These are phyloP conservation scores for Luehdorfia chinensis DNA, from an alignment of 1,140 invertebrate genomes.

Conservation along the genomic window DNA sequence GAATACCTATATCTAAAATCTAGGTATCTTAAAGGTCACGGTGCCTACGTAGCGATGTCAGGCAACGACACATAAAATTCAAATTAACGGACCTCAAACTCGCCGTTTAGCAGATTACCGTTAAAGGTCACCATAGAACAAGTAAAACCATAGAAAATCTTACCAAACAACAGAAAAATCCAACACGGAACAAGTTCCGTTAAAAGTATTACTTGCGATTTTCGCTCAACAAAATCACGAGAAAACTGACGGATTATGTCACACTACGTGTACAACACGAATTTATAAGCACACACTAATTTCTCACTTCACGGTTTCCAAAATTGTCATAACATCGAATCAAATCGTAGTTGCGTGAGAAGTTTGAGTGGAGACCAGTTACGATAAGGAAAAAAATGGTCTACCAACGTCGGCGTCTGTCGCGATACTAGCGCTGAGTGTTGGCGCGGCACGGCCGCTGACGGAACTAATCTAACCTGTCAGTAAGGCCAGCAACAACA, in stretches of 20 bases:
- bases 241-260: conserved; percentile 39
- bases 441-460: conserved; percentile 19
- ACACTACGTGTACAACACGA: conserved; percentile 20
- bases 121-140: conserved; percentile 37
- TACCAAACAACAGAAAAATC: conserved; percentile 48
- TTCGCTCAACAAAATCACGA: conserved; percentile 49
- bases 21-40: conserved; percentile 9
- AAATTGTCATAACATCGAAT: conserved; percentile 40
- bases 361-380: conserved; percentile 34
- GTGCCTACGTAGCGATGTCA: conserved; percentile 11
- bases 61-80: conserved; percentile 14
- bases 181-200: conserved; percentile 33
- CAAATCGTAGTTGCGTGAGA: conserved; percentile 47
- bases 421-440: conserved; percentile 39
- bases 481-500: conserved; percentile 23
- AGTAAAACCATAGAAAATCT: conserved; percentile 48
- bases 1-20: conserved; percentile 1
- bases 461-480: conserved; percentile 28
- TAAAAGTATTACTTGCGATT: conserved; percentile 43
- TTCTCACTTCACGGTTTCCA: conserved; percentile 42
- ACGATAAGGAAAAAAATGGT: conserved; percentile 28
- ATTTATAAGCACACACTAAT: conserved; percentile 33
- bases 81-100: conserved; percentile 22
- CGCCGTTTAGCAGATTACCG: conserved; percentile 27
- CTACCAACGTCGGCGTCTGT: conserved; percentile 22